phyloP scores from a whole-genome alignment of 2,113 vertebrate species.

The Menura novaehollandiae region DNA sequence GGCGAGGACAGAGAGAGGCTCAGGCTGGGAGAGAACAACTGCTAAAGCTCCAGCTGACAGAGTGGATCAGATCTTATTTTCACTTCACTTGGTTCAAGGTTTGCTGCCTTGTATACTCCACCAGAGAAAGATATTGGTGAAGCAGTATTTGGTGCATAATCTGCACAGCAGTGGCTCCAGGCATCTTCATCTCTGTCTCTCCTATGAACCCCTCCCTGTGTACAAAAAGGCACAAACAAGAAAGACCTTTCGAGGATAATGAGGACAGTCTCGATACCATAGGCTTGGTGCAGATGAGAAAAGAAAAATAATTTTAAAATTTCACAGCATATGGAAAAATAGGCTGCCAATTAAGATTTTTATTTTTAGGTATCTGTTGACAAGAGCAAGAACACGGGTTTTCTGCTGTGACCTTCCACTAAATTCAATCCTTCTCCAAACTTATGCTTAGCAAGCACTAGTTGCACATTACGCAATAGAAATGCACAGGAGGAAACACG shows the following conservation, averaged over 20 bases:
- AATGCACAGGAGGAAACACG: background rate
- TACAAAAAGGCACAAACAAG: background rate
- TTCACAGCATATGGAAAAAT: background rate
- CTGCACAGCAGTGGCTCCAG: background rate
- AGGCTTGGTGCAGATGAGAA: background rate
- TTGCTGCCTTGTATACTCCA: background rate
- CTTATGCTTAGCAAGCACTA: background rate
- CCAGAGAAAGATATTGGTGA: background rate
- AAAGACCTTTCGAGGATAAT: background rate
- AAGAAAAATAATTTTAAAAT: background rate
- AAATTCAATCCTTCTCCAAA: background rate
- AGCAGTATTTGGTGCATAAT: background rate
- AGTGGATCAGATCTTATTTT: background rate
- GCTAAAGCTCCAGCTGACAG: background rate
- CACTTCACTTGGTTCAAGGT: background rate
- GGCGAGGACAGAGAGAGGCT: background rate
- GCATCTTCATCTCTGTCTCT: background rate
- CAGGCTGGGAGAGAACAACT: background rate
- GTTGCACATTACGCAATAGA: background rate
- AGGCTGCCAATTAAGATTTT: background rate
- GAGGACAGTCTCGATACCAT: background rate
- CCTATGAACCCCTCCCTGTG: background rate
- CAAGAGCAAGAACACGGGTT: background rate
- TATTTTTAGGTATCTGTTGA: background rate
- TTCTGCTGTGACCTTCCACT: background rate